phyloP scores from a whole-genome alignment of 2,797 vertebrate genomes.

The Rhadinocentrus ornatus region DNA sequence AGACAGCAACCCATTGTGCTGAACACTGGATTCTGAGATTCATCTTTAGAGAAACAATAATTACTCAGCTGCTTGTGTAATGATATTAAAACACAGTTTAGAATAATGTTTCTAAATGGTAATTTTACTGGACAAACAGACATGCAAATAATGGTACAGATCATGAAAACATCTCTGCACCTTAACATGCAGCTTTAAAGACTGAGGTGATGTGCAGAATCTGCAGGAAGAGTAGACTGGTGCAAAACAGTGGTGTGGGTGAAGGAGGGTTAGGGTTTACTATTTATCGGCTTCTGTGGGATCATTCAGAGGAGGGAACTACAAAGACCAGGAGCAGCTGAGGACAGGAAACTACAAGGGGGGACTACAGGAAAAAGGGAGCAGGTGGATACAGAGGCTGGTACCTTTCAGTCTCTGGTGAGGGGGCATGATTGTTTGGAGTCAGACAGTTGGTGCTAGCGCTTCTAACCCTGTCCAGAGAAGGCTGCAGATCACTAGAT shows the following conservation, averaged over 20 bases:
- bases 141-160: not conserved
- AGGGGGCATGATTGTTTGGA: constrained; percentile 97
- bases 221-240: constrained; percentile 1
- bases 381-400: constrained; percentile 63
- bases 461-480: constrained; percentile 99
- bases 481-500: constrained; percentile 98
- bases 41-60: not conserved
- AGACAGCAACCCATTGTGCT: not conserved
- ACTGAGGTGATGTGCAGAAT: constrained; percentile 11
- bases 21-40: not conserved
- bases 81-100: not conserved
- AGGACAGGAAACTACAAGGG: constrained; percentile 27
- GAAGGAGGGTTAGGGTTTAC: not conserved
- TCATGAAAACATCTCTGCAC: constrained; percentile 15
- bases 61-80: not conserved
- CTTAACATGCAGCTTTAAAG: constrained; percentile 19
- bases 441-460: constrained; percentile 99
- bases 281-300: constrained; percentile 8
- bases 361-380: constrained; percentile 43
- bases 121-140: not conserved
- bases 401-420: constrained; percentile 99
- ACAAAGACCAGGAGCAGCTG: constrained; percentile 33
- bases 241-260: not conserved
- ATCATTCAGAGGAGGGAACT: constrained; percentile 33
- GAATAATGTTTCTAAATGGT: not conserved